Conservation (phyloP, 2,888 invertebrate species). For the Perithous albicinctus region DNA sequence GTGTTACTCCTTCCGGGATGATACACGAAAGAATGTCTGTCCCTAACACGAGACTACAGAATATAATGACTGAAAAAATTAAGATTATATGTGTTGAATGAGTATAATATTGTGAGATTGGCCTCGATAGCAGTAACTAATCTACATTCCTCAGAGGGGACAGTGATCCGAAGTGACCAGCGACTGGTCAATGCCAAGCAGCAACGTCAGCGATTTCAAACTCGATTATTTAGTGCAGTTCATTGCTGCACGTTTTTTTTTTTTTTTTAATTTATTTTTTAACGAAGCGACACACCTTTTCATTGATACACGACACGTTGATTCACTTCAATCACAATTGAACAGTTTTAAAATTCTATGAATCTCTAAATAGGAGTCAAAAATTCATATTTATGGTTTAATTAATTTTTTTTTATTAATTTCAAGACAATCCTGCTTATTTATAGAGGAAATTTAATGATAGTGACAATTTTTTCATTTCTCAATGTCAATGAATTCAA, state of each 20-base stretch:
- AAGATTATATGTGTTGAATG: not conserved
- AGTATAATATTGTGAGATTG: not conserved
- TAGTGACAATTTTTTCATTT: too few relatives aligned
- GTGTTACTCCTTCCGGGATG: not conserved
- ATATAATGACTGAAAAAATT: not conserved
- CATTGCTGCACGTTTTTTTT: not conserved
- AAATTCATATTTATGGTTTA: not conserved
- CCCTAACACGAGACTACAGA: not conserved
- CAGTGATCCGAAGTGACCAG: not conserved
- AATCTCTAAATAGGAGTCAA: not conserved
- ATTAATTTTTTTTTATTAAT: not conserved
- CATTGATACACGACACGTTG: too few relatives aligned
- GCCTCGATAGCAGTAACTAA: not conserved
- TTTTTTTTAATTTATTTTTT: too few relatives aligned
- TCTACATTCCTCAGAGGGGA: conserved; percentile 9
- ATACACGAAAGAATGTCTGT: not conserved
- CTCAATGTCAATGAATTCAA: too few relatives aligned
- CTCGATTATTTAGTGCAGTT: not conserved
- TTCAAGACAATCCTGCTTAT: too few relatives aligned
- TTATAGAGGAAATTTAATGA: too few relatives aligned
- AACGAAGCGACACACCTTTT: too few relatives aligned
- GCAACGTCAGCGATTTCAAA: not conserved
- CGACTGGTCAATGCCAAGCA: not conserved
- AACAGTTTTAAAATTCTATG: too few relatives aligned
- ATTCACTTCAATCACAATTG: too few relatives aligned